Base-by-base conservation (phyloP, 2,888 invertebrate species). In the Sarcophaga variegata region DNA sequence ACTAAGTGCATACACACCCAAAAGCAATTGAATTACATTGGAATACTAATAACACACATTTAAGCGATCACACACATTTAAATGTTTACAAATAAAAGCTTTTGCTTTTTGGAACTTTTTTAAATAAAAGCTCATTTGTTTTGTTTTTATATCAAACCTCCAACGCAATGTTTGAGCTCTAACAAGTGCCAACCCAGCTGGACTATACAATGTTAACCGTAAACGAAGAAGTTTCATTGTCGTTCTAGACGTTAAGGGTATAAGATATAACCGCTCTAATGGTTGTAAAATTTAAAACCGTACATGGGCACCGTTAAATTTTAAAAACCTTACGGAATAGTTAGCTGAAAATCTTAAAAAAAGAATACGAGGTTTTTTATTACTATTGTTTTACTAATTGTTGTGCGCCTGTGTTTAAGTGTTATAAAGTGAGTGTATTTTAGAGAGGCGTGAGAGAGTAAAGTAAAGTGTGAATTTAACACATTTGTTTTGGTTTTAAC, bases 381-480 rank as follows among this genome's bases (percentile, higher is more conserved):
- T 37, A 37, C 37, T 10, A 37, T 10, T 37, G 37, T 37, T 37
- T 37, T 37, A 37, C 37, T 37, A 37, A 37, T 54, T 54, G 14
- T 54, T 54, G 54, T 54, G 12, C 12, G 54, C 37, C 37, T 37
- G 54, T 54, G 22, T 25, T 22, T 64, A 64, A 64, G 22, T 25
- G 14, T 14, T 12, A 12, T 22, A 25, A 10, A 25, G 22, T 25
- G 64, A 22, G 14, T 64, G 22, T 4, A 17, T 17, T 14, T 54
- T 14, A 54, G 17, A 54, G 5, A 17, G 54, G 54, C 54, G 4
- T 17, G 2, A 54, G 54, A 54, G 54, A 54, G 54, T 17, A 54
- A 2, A 54, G 17, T 4, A 22, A 49, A 69, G 47, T 69, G 47
- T 69, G 69, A 69, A 45, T 83, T 64, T 27, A 17, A 66, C 27